Conservation (phyloP, 2,888 invertebrate species). For the Notodonta dromedarius region DNA sequence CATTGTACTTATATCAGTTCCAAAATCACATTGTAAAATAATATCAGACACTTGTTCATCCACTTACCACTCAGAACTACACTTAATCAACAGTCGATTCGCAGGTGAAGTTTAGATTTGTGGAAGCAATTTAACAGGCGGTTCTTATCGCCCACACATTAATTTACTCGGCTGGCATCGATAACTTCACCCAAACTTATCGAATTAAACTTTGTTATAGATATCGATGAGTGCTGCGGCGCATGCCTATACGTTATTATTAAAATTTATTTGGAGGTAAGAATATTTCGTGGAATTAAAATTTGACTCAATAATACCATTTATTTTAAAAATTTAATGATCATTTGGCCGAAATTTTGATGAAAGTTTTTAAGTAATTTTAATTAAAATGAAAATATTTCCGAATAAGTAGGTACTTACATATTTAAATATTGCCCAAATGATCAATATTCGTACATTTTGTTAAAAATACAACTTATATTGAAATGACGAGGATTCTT, state of each 20-base stretch:
- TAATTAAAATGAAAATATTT: background rate
- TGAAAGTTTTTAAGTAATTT: background rate
- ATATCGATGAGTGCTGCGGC: constrained; percentile 14
- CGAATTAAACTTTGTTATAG: constrained; percentile 40
- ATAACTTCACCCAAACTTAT: constrained; percentile 30
- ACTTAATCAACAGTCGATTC: constrained; percentile 35
- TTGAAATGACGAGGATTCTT: too few relatives aligned
- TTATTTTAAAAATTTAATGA: background rate
- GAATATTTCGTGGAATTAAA: background rate
- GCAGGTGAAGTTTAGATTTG: constrained; percentile 39
- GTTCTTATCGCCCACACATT: constrained; percentile 38
- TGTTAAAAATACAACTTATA: too few relatives aligned
- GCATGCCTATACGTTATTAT: constrained; percentile 9
- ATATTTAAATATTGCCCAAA: too few relatives aligned
- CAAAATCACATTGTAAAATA: too few relatives aligned
- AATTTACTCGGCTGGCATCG: constrained; percentile 23
- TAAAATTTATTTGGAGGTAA: constrained; percentile 3
- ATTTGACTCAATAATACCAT: background rate
- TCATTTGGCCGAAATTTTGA: background rate
- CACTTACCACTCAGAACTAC: background rate
- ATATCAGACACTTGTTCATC: background rate
- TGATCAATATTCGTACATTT: too few relatives aligned
- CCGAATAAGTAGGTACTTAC: background rate
- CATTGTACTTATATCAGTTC: too few relatives aligned
- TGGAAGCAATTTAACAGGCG: constrained; percentile 35